phyloP scores from a whole-genome alignment of 2,888 invertebrate genomes.

The Eudemis profundana region DNA sequence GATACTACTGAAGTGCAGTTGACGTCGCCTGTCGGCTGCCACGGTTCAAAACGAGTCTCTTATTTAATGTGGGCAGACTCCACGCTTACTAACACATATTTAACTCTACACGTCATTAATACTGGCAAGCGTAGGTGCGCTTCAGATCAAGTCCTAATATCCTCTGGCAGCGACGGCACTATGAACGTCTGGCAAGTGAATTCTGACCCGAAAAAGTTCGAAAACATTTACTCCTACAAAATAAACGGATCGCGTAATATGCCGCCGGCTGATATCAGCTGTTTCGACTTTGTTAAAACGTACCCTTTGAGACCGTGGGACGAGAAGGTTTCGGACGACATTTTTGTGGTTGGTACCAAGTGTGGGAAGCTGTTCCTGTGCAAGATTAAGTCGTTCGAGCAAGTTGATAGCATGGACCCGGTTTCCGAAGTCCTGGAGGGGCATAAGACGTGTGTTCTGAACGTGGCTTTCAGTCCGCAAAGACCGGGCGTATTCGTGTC shows the following conservation, averaged over 20 bases:
- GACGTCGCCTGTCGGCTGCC: slow-evolving; percentile 66
- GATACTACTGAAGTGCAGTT: slow-evolving; percentile 55
- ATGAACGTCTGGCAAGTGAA: slow-evolving; percentile 76
- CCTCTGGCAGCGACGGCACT: slow-evolving; percentile 61
- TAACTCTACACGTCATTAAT: slow-evolving; percentile 66
- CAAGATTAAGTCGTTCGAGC: slow-evolving; percentile 55
- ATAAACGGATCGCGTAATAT: slow-evolving; percentile 64
- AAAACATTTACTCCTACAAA: slow-evolving; percentile 62
- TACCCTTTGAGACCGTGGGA: slow-evolving; percentile 63
- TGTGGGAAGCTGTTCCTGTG: slow-evolving; percentile 67
- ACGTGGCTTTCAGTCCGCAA: slow-evolving; percentile 66
- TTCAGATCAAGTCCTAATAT: slow-evolving; percentile 66
- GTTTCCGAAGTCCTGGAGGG: slow-evolving; percentile 64
- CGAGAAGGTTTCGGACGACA: slow-evolving; percentile 62
- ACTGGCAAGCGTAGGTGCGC: slow-evolving; percentile 69
- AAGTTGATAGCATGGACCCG: slow-evolving; percentile 62
- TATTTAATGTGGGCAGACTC: slow-evolving; percentile 70
- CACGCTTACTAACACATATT: slow-evolving; percentile 59
- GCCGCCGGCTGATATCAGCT: slow-evolving; percentile 63
- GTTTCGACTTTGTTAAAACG: slow-evolving; percentile 72
- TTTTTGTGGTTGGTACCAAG: slow-evolving; percentile 72
- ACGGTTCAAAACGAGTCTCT: slow-evolving; percentile 66
- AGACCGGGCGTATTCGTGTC: slow-evolving; percentile 69
- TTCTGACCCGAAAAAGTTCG: slow-evolving; percentile 61
- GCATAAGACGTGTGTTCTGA: slow-evolving; percentile 66